phyloP scores from a whole-genome alignment of 2,113 vertebrate species.

The Psammodynastes pulverulentus region DNA sequence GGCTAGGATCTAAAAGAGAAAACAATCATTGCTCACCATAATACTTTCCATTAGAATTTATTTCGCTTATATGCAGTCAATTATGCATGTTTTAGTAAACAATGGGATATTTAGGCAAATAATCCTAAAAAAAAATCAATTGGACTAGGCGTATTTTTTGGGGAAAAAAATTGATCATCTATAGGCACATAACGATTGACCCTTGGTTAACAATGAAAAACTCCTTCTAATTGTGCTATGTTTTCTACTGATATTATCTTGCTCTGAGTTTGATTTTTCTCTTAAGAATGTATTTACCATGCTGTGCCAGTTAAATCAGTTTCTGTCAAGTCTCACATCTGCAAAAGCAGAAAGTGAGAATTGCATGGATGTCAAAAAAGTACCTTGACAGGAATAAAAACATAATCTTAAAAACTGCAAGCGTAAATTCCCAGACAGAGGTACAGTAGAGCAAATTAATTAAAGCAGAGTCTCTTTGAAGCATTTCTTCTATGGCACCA shows the following conservation, averaged over 20 bases:
- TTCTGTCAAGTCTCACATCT: not conserved
- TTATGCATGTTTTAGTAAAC: conserved; percentile 18
- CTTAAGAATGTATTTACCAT: conserved; percentile 26
- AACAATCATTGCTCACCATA: not conserved
- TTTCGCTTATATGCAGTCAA: not conserved
- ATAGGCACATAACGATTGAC: not conserved
- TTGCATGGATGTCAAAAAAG: not conserved
- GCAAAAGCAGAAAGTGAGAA: not conserved
- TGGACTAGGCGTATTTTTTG: not conserved
- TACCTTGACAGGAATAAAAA: not conserved
- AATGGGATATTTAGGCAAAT: not conserved
- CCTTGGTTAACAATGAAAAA: not conserved
- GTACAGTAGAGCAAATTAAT: not conserved
- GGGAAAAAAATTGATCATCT: not conserved
- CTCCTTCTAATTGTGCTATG: not conserved
- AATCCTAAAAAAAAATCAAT: not conserved
- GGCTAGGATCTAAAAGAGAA: not conserved
- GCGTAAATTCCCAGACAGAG: too few species aligned
- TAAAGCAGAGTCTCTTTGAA: not conserved
- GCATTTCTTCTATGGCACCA: too few species aligned
- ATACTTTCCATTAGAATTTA: not conserved
- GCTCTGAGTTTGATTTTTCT: conserved; percentile 25
- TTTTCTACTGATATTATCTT: conserved; percentile 11
- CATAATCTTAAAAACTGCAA: not conserved
- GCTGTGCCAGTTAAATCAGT: conserved; percentile 6